These are phyloP conservation scores for Eulimnadia texana DNA, from an alignment of 1,140 invertebrate genomes.

Conservation along the genomic window DNA sequence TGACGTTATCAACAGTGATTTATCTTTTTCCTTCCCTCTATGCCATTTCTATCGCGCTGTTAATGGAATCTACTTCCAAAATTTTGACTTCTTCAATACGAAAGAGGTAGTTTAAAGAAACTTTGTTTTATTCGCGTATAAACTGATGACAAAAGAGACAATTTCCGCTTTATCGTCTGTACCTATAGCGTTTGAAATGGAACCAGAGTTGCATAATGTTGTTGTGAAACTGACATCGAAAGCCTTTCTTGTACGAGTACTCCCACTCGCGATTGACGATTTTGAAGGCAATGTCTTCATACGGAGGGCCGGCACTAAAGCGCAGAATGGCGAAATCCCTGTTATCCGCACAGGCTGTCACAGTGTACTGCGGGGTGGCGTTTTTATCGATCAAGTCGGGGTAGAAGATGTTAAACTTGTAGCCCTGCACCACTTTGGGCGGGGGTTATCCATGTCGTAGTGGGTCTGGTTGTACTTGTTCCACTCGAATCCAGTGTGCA, in stretches of 20 bases:
- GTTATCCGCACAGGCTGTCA: constrained; percentile 84
- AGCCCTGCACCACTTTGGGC: constrained; percentile 99
- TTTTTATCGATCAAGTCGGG: constrained; percentile 95
- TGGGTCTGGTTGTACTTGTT: constrained; percentile 99
- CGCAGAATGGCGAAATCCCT: constrained; percentile 86
- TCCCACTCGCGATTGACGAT: constrained; percentile 99
- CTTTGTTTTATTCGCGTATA: too few species aligned
- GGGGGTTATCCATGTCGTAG: constrained; percentile 99
- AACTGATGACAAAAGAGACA: too few species aligned
- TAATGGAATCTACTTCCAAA: too few species aligned
- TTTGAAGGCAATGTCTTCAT: constrained; percentile 99
- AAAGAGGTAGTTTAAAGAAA: too few species aligned
- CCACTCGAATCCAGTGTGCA: constrained; percentile 96
- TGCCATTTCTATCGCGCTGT: too few species aligned
- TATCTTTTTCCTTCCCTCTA: too few species aligned
- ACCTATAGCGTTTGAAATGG: constrained; percentile 94
- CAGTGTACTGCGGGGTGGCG: constrained; percentile 81
- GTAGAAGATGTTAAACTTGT: constrained; percentile 99
- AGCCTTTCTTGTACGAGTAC: constrained; percentile 94
- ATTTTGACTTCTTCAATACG: too few species aligned
- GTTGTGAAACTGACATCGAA: constrained; percentile 96
- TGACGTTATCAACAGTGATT: too few species aligned
- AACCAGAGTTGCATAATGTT: constrained; percentile 99
- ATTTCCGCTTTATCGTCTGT: constrained; percentile 87
- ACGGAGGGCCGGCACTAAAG: constrained; percentile 94